phyloP scores from a whole-genome alignment of 2,797 vertebrate species.

The Dicrostonyx torquatus region DNA sequence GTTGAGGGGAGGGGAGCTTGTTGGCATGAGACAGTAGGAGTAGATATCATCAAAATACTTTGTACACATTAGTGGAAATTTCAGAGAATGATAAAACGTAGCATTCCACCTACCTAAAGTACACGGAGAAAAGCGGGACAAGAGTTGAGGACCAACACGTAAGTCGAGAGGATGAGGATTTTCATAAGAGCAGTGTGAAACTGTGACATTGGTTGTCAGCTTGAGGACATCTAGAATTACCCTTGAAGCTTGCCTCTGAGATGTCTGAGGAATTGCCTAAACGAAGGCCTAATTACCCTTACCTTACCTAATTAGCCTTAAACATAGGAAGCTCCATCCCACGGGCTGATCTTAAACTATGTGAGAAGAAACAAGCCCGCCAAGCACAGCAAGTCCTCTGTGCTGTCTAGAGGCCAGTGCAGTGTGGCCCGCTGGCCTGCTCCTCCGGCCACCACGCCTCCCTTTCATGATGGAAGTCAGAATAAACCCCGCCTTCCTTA shows the following conservation, averaged over 20 bases:
- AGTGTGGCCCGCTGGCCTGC: background rate
- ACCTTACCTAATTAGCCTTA: background rate
- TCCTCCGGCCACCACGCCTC: no score
- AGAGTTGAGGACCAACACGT: background rate
- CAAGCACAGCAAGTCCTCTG: background rate
- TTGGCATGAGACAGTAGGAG: background rate
- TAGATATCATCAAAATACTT: background rate
- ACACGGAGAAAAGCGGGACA: background rate
- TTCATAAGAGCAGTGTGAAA: background rate
- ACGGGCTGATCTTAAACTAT: background rate
- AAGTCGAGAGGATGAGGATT: background rate
- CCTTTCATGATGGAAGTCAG: no score
- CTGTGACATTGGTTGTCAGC: background rate
- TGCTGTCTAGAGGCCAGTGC: background rate
- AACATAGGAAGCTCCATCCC: background rate
- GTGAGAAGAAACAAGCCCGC: background rate
- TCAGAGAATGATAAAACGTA: background rate
- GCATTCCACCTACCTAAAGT: background rate
- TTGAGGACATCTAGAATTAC: background rate
- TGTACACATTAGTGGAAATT: background rate
- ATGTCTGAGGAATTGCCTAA: background rate
- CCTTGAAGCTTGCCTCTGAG: background rate
- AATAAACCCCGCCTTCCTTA: no score
- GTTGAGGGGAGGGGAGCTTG: background rate
- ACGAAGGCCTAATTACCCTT: no score